Conservation (phyloP, 2,797 vertebrate species). For the Alauda arvensis region DNA sequence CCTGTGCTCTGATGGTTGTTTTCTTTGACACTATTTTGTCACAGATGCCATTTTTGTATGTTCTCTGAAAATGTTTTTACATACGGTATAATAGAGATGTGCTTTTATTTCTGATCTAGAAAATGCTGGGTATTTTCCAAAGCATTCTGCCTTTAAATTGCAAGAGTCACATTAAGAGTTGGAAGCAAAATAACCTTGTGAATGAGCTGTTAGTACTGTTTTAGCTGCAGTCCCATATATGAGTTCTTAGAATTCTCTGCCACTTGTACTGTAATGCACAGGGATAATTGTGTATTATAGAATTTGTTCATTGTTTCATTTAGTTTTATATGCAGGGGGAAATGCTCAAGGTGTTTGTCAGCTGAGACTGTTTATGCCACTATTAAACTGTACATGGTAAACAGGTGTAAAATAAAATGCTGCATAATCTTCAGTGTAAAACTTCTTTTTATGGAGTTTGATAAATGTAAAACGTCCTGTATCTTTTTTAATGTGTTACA, state of each 20-base stretch:
- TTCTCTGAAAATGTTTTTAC: not conserved
- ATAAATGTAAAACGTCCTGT: not conserved
- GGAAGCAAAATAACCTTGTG: not conserved
- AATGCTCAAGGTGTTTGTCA: not conserved
- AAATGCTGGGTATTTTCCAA: not conserved
- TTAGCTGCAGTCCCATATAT: not conserved
- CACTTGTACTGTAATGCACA: not conserved
- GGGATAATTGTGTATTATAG: not conserved
- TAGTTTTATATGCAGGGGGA: not conserved
- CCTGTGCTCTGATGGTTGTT: not conserved
- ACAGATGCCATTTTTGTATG: not conserved
- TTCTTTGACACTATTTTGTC: not conserved
- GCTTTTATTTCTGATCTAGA: not conserved
- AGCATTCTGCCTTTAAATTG: not conserved
- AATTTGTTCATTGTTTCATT: not conserved
- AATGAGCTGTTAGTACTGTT: not conserved
- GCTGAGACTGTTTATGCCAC: not conserved
- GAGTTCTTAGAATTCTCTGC: not conserved
- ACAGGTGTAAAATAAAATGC: conserved; percentile 30
- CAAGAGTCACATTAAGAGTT: not conserved
- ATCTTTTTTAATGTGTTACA: not conserved
- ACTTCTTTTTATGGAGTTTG: not conserved
- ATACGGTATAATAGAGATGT: not conserved
- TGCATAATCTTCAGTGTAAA: conserved; percentile 20
- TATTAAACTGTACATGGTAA: not conserved